Percentiles rank a stretch among this genome's conserved stretches.
Evolutionary conservation across 2,888 invertebrate species (phyloP).

Genomic region (Resseliella maxima): DNA sequence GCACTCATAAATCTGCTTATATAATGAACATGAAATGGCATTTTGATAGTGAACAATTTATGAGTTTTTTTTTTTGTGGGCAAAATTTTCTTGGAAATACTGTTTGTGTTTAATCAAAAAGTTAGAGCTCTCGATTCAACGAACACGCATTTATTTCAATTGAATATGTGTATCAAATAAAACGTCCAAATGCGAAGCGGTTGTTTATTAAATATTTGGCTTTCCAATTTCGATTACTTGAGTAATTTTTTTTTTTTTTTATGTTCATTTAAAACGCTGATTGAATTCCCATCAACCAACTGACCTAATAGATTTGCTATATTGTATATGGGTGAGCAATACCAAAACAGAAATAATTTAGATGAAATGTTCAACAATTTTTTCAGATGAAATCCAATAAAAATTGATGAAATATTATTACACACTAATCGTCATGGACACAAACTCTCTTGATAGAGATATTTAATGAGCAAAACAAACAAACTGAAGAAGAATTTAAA

Average conservation of each 20-base stretch:
- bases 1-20: slow-evolving; percentile 15
- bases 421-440: background rate
- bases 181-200: background rate
- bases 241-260: too few species aligned
- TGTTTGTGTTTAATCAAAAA: background rate
- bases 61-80: background rate
- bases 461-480: background rate
- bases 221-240: background rate
- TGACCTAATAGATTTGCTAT: slow-evolving; percentile 38
- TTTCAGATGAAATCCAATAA: slow-evolving; percentile 10
- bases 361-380: background rate
- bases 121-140: background rate
- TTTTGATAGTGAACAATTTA: slow-evolving; percentile 28
- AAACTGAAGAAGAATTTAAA: background rate
- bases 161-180: background rate
- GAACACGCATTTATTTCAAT: slow-evolving; percentile 43
- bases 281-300: background rate
- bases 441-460: too few species aligned
- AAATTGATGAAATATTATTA: slow-evolving; percentile 27
- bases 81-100: slow-evolving; percentile 3
- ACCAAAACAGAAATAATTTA: background rate
- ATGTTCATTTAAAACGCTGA: background rate
- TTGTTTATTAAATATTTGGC: background rate
- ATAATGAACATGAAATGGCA: slow-evolving; percentile 10
- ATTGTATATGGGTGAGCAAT: background rate